Percentiles rank a stretch among this genome's conserved stretches.
These are phyloP conservation scores for Pyrochroa serraticornis DNA, from an alignment of 2,888 invertebrate species.

Conservation along the genomic window DNA sequence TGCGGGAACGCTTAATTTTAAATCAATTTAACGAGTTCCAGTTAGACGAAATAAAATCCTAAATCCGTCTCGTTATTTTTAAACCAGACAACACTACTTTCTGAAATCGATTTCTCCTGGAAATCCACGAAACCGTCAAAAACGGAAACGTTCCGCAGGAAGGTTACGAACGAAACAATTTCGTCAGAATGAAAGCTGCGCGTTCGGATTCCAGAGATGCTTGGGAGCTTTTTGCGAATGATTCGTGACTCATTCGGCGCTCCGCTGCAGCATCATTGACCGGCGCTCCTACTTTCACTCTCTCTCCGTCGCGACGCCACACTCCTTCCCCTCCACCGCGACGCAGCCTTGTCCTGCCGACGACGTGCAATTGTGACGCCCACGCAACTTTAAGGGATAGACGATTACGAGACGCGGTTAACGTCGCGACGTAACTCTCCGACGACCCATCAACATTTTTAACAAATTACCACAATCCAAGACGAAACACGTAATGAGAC, in stretches of 20 bases:
- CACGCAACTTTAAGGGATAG: conserved; percentile 22
- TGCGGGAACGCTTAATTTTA: conserved; percentile 4
- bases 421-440: conserved; percentile 1
- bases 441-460: neutral
- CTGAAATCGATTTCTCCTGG: neutral
- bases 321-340: conserved; percentile 16
- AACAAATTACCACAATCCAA: conserved; percentile 12
- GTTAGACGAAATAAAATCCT: conserved; percentile 24
- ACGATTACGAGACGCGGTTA: conserved; percentile 19
- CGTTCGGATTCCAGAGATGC: conserved; percentile 2
- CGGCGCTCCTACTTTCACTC: conserved; percentile 36
- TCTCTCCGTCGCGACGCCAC: conserved; percentile 35
- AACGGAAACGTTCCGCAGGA: no score
- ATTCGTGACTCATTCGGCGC: conserved; percentile 15
- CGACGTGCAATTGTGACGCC: conserved; percentile 3
- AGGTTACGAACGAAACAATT: neutral
- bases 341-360: conserved; percentile 22
- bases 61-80: conserved; percentile 18
- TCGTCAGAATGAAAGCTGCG: conserved; percentile 4
- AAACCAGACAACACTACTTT: conserved; percentile 3
- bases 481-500: conserved; percentile 21
- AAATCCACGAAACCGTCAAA: neutral
- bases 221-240: conserved; percentile 2
- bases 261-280: conserved; percentile 25
- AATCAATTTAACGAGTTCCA: conserved; percentile 22